Conservation (phyloP, 2,797 vertebrate species). For the Jordanella pulchra region DNA sequence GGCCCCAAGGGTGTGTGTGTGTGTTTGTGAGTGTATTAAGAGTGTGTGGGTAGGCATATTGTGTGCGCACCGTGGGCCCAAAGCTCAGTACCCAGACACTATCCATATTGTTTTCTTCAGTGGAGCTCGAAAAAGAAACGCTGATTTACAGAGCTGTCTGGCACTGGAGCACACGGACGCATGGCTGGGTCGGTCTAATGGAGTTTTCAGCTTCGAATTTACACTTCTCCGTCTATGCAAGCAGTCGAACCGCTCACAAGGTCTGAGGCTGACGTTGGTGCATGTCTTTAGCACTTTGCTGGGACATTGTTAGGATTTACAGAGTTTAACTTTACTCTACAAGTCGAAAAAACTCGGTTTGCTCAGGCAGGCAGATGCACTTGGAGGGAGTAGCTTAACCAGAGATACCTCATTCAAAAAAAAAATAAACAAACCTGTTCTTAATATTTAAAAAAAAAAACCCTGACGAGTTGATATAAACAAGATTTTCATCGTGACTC, state of each 20-base stretch:
- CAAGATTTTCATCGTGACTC: slow-evolving; percentile 6
- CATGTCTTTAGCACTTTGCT: slow-evolving; percentile 16
- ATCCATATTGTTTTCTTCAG: slow-evolving; percentile 74
- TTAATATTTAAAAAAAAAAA: neutral
- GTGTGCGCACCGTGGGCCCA: slow-evolving; percentile 46
- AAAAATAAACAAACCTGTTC: neutral
- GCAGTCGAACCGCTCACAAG: slow-evolving; percentile 33
- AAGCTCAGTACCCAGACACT: slow-evolving; percentile 66
- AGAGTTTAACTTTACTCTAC: slow-evolving; percentile 1
- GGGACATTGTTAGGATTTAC: slow-evolving; percentile 7
- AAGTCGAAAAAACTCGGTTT: neutral
- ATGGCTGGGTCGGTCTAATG: slow-evolving; percentile 74
- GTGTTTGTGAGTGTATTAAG: slow-evolving; percentile 27
- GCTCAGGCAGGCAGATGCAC: neutral
- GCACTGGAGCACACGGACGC: slow-evolving; percentile 67
- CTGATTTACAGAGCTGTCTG: slow-evolving; percentile 80
- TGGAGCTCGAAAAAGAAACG: slow-evolving; percentile 60
- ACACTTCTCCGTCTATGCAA: slow-evolving; percentile 65
- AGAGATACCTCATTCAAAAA: neutral
- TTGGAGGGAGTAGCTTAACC: neutral
- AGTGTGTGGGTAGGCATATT: slow-evolving; percentile 33
- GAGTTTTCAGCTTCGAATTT: slow-evolving; percentile 79
- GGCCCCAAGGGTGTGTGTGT: slow-evolving; percentile 48
- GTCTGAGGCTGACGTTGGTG: slow-evolving; percentile 36
- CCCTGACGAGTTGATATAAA: neutral